Base-by-base conservation (phyloP, 2,113 vertebrate genomes). In the Micromys minutus region DNA sequence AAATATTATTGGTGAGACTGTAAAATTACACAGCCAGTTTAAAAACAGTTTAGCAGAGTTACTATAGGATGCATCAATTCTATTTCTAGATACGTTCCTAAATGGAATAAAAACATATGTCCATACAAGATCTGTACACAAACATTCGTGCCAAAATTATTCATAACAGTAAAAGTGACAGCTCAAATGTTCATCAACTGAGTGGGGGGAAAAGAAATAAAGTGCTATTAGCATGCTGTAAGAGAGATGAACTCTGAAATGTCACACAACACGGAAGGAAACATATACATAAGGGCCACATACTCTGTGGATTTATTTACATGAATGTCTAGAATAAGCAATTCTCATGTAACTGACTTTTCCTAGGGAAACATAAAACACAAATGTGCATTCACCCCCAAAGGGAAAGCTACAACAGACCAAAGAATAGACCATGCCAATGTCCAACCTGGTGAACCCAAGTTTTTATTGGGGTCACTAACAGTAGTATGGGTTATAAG, bases 101-200 rank as follows among this genome's bases (percentile, higher is more conserved):
- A 85, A 39, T 69, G 31, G 31, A 69, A 36, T 59, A 75, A 93
- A 93, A 88, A 80, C 85, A 57, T 39, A 77, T 88, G 39, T 65
- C 45, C 36, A 94, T 36, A 94, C 45, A 84, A 90, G 45, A 36
- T 34, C 7, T 75, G 36, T 29, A 83, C 26, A 89, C 12, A 65
- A 83, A 29, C 45, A 22, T 26, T 74, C 24, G 83, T 2, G 59
- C 42, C 26, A 81, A 52, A 67, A 81, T 81, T 24, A 84, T 84
- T 91, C 52, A 61, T 29, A 74, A 50, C 5, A 83, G 55, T 21
- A 80, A 75, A 84, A 29, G 26, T 47, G 7, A 52, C 69, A 83
- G n/a, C 65, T 87, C 65, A 87, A 94, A 89, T 61, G 74, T 79
- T 59, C 75, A 79, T 59, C n/a, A 84, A 93, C 34, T 63, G 36